Conservation (phyloP, 2,113 vertebrate genomes). For the Coptodon rendalli region DNA sequence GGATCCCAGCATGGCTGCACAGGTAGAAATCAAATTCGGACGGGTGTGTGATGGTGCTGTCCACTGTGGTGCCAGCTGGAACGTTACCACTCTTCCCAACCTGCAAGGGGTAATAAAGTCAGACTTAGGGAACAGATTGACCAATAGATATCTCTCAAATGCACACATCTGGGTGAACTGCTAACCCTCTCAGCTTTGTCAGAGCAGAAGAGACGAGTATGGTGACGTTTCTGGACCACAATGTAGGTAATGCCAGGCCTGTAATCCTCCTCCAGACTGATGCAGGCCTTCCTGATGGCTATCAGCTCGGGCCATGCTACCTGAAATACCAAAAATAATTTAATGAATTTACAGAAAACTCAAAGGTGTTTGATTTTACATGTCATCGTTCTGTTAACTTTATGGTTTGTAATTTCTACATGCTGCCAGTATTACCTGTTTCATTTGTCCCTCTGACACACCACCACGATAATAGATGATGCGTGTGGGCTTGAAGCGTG, state of each 20-base stretch:
- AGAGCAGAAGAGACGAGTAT: slow-evolving; percentile 96
- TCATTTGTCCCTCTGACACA: slow-evolving; percentile 98
- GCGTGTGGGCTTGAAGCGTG: slow-evolving; percentile 96
- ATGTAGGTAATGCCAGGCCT: slow-evolving; percentile 98
- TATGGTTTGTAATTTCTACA: neutral
- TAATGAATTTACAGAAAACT: neutral
- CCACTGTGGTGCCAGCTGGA: slow-evolving; percentile 97
- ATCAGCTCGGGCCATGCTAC: slow-evolving; percentile 98
- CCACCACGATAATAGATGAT: slow-evolving; percentile 98
- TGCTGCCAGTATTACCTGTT: slow-evolving; percentile 77
- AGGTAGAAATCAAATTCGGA: slow-evolving; percentile 99
- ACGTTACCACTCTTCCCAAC: slow-evolving; percentile 99
- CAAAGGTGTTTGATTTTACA: neutral
- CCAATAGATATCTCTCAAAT: neutral
- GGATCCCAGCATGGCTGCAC: slow-evolving; percentile 99
- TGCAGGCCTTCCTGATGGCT: slow-evolving; percentile 96
- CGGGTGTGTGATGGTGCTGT: slow-evolving; percentile 98
- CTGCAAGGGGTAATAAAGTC: slow-evolving; percentile 51
- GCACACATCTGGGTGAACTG: neutral
- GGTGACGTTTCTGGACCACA: slow-evolving; percentile 98
- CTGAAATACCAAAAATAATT: slow-evolving; percentile 54
- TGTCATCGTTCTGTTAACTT: neutral
- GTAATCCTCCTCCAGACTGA: slow-evolving; percentile 98
- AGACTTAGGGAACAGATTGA: neutral
- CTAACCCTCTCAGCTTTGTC: slow-evolving; percentile 96